Evolutionary conservation across 2,113 vertebrate species (phyloP).

Genomic region (Dicrurus megarhynchus): DNA sequence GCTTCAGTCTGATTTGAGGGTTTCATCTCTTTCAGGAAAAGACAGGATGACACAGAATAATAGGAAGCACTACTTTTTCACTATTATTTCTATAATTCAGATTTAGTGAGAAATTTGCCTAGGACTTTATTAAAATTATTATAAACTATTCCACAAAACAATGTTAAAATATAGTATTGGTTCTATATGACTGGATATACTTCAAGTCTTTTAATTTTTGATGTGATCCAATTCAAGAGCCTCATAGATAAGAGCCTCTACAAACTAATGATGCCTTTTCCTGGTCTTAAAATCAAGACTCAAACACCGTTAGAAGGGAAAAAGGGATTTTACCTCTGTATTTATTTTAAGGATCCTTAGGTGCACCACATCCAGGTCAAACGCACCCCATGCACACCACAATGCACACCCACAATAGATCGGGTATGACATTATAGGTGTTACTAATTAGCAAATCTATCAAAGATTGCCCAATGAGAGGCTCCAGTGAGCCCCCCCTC

Average conservation of each 20-base stretch:
- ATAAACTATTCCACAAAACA: neutral
- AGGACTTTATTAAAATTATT: neutral
- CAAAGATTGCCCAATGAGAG: no score
- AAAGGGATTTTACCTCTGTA: no score
- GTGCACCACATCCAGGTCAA: no score
- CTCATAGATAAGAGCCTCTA: neutral
- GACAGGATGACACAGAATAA: neutral
- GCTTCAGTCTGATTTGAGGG: neutral
- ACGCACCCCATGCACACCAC: no score
- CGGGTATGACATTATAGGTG: no score
- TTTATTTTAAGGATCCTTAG: no score
- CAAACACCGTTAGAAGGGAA: no score
- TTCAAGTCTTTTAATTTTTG: neutral
- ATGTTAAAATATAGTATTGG: neutral
- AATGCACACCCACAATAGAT: no score
- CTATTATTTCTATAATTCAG: neutral
- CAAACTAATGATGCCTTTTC: neutral
- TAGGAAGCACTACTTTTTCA: neutral
- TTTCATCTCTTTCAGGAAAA: neutral
- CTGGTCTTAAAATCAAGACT: no score
- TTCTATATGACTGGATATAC: neutral
- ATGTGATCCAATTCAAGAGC: neutral
- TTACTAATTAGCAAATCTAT: no score
- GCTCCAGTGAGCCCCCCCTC: no score
- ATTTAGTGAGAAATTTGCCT: neutral